Evolutionary conservation across 2,888 invertebrate species (phyloP), one percentile per base, ranked within the genome.

Genomic region (Muschampia plurimacula): DNA sequence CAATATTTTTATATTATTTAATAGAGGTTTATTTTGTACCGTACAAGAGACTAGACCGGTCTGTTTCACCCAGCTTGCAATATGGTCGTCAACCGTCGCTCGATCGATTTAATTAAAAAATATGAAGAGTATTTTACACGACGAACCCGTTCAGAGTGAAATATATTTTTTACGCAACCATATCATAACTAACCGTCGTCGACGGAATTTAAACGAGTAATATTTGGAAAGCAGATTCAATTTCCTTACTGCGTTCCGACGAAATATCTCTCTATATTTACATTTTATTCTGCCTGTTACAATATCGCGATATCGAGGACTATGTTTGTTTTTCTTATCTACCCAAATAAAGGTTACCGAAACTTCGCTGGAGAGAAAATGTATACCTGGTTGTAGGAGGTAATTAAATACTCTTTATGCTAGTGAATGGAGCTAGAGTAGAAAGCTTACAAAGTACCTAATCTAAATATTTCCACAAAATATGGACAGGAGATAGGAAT

Each of bases 191-290:
- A 57, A 57, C 57, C 28, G 57, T 28, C 57, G 83, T 82, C 83
- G 82, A 67, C 79, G 74, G 88, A 87, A 88, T 89, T 84, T 83
- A 82, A 88, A 87, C 80, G 81, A 87, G 82, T 83, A 78, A 83
- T 84, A 82, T 84, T 86, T 78, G 75, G 77, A 78, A 77, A 83
- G 79, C 76, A 78, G 79, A 86, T 85, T 86, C 86, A 84, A 86
- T 89, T 86, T 84, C 79, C 80, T 77, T 77, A 74, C 77, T 74
- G 75, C 71, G 69, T 77, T 66, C n/a, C 57, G 44, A 70, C 32
- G 64, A 70, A 65, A 70, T 65, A 70, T 70, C 57, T 70, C 64
- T 64, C 36, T 65, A 15, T 80, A 79, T 83, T 82, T 82, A 83
- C 78, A 82, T 86, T 81, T 81, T 82, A 77, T 80, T 80, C 77